These are phyloP conservation scores for Eurytoma adleriae DNA, from an alignment of 2,888 invertebrate species.

Conservation along the genomic window DNA sequence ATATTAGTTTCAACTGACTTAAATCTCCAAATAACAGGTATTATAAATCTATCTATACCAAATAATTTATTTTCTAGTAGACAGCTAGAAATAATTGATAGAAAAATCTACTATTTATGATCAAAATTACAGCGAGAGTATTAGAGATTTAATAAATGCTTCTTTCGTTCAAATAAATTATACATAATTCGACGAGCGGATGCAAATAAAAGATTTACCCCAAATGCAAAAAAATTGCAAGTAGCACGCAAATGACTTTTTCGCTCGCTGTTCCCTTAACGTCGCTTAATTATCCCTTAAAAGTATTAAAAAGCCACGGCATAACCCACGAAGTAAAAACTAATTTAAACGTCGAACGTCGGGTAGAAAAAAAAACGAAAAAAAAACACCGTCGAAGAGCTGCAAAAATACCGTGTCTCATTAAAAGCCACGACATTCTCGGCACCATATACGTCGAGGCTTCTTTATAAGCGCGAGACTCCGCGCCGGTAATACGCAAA, in stretches of 20 bases:
- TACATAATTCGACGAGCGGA: no score
- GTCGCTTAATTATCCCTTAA: conserved; percentile 20
- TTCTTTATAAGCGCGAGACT: conserved; percentile 5
- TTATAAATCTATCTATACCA: no score
- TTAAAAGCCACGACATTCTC: conserved; percentile 31
- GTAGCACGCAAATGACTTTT: not conserved
- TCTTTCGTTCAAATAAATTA: no score
- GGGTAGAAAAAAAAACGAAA: not conserved
- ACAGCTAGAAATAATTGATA: no score
- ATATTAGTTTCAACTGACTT: no score
- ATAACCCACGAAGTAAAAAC: not conserved
- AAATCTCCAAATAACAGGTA: no score
- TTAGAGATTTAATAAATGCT: no score
- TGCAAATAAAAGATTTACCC: not conserved
- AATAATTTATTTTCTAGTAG: no score
- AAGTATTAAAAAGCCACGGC: conserved; percentile 15
- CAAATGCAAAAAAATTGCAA: not conserved
- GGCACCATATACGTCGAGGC: conserved; percentile 27
- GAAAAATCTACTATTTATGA: no score
- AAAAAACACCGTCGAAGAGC: not conserved
- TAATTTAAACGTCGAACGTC: conserved; percentile 16
- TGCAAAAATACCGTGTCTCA: conserved; percentile 40
- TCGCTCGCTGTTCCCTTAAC: not conserved
- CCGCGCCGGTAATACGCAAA: conserved; percentile 11
- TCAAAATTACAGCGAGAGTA: no score